Percentiles rank a stretch among this genome's conserved stretches.
Conservation (phyloP, 2,888 invertebrate species). For the Embidobia sp. region DNA sequence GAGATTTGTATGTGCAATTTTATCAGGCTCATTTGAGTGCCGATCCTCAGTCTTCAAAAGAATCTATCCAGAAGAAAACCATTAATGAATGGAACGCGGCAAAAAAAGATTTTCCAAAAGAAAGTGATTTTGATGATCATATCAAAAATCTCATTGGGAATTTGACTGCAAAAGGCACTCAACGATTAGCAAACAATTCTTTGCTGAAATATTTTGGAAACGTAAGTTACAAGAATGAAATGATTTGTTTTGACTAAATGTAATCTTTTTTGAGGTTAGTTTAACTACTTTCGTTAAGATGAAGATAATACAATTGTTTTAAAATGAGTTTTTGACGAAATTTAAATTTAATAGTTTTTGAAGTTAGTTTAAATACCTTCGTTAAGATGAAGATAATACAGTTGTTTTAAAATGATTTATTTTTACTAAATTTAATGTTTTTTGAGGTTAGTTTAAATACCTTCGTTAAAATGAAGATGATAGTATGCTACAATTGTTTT, state of each 20-base stretch:
- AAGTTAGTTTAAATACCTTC: background rate
- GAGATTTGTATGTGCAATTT: slow-evolving; percentile 7
- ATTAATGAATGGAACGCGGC: background rate
- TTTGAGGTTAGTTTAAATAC: too few relatives aligned
- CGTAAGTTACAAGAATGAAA: background rate
- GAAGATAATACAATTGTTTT: too few relatives aligned
- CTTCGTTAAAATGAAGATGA: too few relatives aligned
- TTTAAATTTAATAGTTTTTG: too few relatives aligned
- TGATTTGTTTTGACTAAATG: background rate
- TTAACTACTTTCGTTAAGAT: background rate
- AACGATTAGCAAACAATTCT: background rate
- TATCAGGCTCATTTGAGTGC: slow-evolving; percentile 14
- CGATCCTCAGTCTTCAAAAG: slow-evolving; percentile 3
- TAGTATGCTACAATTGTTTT: too few relatives aligned
- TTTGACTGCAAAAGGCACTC: background rate
- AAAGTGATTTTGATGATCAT: background rate
- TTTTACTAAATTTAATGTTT: too few relatives aligned
- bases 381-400: background rate
- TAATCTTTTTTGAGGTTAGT: too few relatives aligned
- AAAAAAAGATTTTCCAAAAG: slow-evolving; percentile 1
- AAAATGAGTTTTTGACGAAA: too few relatives aligned
- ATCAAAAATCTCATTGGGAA: background rate
- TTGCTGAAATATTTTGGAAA: slow-evolving; percentile 8
- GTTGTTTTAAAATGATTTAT: too few relatives aligned
- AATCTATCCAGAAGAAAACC: slow-evolving; percentile 2